Evolutionary conservation across 2,113 vertebrate genomes (phyloP).

Genomic region (Mobula hypostoma): DNA sequence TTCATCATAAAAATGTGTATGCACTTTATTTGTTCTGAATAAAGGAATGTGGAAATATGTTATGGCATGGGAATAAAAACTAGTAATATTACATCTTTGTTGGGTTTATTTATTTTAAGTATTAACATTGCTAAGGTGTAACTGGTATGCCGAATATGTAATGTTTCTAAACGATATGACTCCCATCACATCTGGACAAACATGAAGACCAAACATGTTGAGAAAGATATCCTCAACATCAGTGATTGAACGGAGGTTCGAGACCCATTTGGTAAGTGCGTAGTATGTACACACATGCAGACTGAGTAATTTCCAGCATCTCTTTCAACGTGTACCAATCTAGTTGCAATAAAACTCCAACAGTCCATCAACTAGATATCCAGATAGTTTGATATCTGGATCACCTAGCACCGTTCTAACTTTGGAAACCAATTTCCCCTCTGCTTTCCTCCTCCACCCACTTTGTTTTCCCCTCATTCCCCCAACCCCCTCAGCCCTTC

Average conservation of each 20-base stretch:
- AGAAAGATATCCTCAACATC: neutral
- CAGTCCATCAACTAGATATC: too few species aligned
- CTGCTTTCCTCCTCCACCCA: too few species aligned
- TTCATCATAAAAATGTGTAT: neutral
- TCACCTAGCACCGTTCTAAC: too few species aligned
- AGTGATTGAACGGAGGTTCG: neutral
- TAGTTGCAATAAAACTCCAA: too few species aligned
- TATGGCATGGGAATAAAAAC: neutral
- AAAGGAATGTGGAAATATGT: slow-evolving; percentile 8
- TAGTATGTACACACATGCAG: neutral
- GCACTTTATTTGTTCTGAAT: neutral
- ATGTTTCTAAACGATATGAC: neutral
- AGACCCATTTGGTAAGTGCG: neutral
- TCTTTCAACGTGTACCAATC: too few species aligned
- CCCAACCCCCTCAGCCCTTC: too few species aligned
- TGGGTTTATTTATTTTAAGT: neutral
- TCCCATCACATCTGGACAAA: too few species aligned
- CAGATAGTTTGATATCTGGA: too few species aligned
- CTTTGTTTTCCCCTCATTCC: too few species aligned
- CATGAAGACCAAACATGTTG: too few species aligned
- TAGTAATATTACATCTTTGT: neutral
- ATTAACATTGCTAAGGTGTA: neutral
- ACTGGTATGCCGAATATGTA: neutral
- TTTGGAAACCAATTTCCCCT: too few species aligned
- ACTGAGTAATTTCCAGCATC: too few species aligned